Evolutionary conservation across 64 coral and sea anemone species (phyloP).

Genomic region (Exaiptasia diaphana): DNA sequence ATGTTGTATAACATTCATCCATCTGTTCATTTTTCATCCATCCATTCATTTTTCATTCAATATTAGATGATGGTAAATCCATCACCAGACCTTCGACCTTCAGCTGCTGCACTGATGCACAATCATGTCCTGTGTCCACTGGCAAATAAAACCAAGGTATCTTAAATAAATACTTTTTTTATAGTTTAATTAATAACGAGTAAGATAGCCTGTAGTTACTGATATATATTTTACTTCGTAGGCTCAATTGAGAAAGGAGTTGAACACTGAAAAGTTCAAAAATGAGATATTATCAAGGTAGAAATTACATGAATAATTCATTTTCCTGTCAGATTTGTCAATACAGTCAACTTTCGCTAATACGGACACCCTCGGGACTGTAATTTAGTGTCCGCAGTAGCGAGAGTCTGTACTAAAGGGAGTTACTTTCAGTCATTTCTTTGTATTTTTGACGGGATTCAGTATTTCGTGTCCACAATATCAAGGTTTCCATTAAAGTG

Average conservation of each 20-base stretch:
- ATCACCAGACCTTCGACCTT: slow-evolving; percentile 54
- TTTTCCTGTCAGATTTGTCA: neutral
- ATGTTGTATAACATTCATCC: neutral
- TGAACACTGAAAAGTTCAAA: slow-evolving; percentile 94
- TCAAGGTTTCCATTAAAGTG: too few species aligned
- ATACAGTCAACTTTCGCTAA: neutral
- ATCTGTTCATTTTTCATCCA: too few species aligned
- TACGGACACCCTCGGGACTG: neutral
- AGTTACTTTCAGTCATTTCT: neutral
- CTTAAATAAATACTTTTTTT: neutral
- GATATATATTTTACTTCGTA: neutral
- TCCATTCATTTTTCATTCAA: too few species aligned
- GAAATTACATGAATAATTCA: neutral
- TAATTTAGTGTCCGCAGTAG: neutral
- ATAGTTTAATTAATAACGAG: neutral
- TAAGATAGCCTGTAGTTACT: neutral
- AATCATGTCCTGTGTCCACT: slow-evolving; percentile 90
- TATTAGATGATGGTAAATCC: slow-evolving; percentile 70
- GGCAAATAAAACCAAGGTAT: slow-evolving; percentile 94
- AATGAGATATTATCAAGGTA: slow-evolving; percentile 85
- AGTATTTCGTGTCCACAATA: neutral
- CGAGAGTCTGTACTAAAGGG: neutral
- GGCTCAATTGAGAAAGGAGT: slow-evolving; percentile 88
- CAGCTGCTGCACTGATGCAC: slow-evolving; percentile 66
- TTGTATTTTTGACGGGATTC: neutral